Percentiles rank a stretch among this genome's conserved stretches.
Conservation (phyloP, 2,888 invertebrate genomes). For the Drosophila testacea region DNA sequence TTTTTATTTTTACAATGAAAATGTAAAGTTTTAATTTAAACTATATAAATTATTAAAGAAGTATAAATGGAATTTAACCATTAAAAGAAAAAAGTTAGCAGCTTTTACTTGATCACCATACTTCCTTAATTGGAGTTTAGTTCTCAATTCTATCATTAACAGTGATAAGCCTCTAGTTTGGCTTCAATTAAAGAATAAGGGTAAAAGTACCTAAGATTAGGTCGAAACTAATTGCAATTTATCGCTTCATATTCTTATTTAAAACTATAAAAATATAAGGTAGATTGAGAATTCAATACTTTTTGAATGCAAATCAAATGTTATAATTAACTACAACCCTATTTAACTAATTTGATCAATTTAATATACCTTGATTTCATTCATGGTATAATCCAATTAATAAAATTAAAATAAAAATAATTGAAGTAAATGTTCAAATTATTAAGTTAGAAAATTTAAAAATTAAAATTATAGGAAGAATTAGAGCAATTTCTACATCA, state of each 20-base stretch:
- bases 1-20: slow-evolving; percentile 88
- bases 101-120: slow-evolving; percentile 87
- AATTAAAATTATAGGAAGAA: slow-evolving; percentile 87
- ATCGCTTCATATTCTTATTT: slow-evolving; percentile 85
- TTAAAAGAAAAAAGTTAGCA: slow-evolving; percentile 88
- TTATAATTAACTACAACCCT: slow-evolving; percentile 74
- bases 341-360: slow-evolving; percentile 84
- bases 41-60: slow-evolving; percentile 83
- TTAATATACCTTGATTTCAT: slow-evolving; percentile 88
- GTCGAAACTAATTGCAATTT: slow-evolving; percentile 86
- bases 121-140: slow-evolving; percentile 87
- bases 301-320: slow-evolving; percentile 82
- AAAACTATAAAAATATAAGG: slow-evolving; percentile 51
- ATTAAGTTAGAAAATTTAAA: slow-evolving; percentile 80
- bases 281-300: slow-evolving; percentile 83
- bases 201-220: slow-evolving; percentile 84
- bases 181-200: slow-evolving; percentile 86
- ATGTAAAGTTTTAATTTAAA: slow-evolving; percentile 89
- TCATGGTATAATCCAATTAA: slow-evolving; percentile 86
- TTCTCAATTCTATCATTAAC: slow-evolving; percentile 72
- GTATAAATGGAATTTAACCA: slow-evolving; percentile 73
- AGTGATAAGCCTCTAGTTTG: slow-evolving; percentile 87
- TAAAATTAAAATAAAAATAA: slow-evolving; percentile 86
- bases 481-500: slow-evolving; percentile 89
- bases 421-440: slow-evolving; percentile 71